Evolutionary conservation across 2,113 vertebrate species (phyloP), one percentile per base, ranked within the genome.

Genomic region (Nicator chloris): DNA sequence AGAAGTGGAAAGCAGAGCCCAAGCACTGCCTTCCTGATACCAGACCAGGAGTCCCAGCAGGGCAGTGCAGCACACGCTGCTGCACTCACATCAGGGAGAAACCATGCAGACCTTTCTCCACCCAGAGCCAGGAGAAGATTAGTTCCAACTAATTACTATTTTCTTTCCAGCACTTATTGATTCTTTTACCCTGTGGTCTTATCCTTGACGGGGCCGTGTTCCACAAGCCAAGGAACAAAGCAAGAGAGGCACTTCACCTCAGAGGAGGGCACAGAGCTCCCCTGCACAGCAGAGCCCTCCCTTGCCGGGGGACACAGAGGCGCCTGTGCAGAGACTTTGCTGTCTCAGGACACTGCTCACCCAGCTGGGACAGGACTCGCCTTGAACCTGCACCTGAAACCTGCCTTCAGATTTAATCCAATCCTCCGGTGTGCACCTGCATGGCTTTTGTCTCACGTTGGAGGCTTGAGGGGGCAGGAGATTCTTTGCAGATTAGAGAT

Each of bases 301-400:
- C n/a, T 10, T 9, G 0, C 8, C 0, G 0, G 45, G 23, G 5
- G 10, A 17, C 4, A 4, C 69, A 13, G 6, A 33, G 60, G n/a
- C 13, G 53, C n/a, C 47, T 14, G 37, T 3, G 24, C 33, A 24
- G 57, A 18, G 45, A 49, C 10, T 13, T 15, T 1, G 6, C 51
- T 44, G 35, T 6, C 44, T 21, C 35, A 33, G 39, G 11, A 49
- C 4, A 5, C 31, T 59, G n/a, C 65, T 49, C 51, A 57, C 18
- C 12, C 72, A 20, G 37, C 2, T 47, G n/a, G 0, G 3, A 20
- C 1, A 57, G 37, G 13, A 17, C 45, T 56, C 3, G 0, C 3
- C 4, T 2, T 11, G 7, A 40, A 31, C 33, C 20, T 13, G 42
- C 3, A 8, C 0, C 61, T 40, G 26, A 68, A 79, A 57, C 50